Percentiles rank a stretch among this genome's conserved stretches.
Evolutionary conservation across 2,797 vertebrate genomes (phyloP).

Genomic region (Leptodactylus fallax): DNA sequence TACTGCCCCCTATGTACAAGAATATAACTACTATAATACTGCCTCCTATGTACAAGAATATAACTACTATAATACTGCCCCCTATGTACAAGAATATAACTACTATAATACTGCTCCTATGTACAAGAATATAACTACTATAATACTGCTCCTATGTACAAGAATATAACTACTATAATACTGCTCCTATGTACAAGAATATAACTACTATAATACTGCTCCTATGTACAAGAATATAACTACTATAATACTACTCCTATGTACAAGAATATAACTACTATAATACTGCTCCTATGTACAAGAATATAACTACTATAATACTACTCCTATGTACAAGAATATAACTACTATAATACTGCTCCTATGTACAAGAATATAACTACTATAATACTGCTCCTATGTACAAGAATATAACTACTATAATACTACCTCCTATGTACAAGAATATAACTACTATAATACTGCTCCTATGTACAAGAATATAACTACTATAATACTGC

Average conservation of each 20-base stretch:
- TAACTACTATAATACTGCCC: no score
- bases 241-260: background rate
- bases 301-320: conserved; percentile 10
- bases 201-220: conserved; percentile 2
- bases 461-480: conserved; percentile 1
- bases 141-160: conserved; percentile 5
- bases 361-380: background rate
- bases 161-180: conserved; percentile 10
- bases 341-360: background rate
- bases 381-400: no score
- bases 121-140: background rate
- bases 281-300: background rate
- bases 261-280: conserved; percentile 4
- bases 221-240: conserved; percentile 1
- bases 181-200: background rate
- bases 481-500: conserved; percentile 14
- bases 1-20: no score
- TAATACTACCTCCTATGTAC: no score
- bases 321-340: background rate
- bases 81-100: no score
- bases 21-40: no score
- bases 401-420: conserved; percentile 1
- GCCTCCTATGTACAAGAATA: no score
- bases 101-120: conserved; percentile 13
- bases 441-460: no score